Base-by-base conservation (phyloP, 2,888 invertebrate genomes). In the Quadroppia sp. region DNA sequence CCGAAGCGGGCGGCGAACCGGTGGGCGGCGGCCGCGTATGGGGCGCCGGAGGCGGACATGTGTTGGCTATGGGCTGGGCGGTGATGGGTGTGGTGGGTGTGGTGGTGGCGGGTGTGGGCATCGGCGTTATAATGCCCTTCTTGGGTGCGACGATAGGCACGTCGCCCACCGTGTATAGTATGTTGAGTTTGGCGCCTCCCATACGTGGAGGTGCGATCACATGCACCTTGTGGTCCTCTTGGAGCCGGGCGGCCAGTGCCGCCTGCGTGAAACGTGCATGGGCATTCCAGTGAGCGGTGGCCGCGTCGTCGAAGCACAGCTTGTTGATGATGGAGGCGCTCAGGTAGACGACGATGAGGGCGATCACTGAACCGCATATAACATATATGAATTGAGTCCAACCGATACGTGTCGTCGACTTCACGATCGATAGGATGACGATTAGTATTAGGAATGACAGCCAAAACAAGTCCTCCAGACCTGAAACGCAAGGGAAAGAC, bases 171-270 rank as follows among this genome's bases (percentile, higher is more conserved):
- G 73, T 69, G 32, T 73, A 73, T 17, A 73, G 32, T 50, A 73
- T 73, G 69, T 73, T 73, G 69, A 73, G 69, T 59, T 73, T 73
- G 17, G 73, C 73, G 69, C 73, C 73, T 20, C 73, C 73, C 73
- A 73, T 73, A 13, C 69, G 45, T 53, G 73, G 73, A 17, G 73
- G 73, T 73, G 73, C 73, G 20, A 73, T 73, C 53, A 73, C 73
- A 23, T 73, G 73, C 20, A 73, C 70, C 20, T 69, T 67, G 17
- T 70, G 69, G 28, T 73, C 73, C 25, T 73, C 73, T 28, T 53
- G 48, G 17, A 73, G 48, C 13, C 73, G 25, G 2, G 15, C 9
- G 2, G 67, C 69, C 23, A 73, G 69, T 30, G 73, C 73, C 20
- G 73, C 73, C 50, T 73, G 73, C 1, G 73, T 73, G 50, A 69